Conservation (phyloP, 2,797 vertebrate genomes). For the Acipenser transmontanus region DNA sequence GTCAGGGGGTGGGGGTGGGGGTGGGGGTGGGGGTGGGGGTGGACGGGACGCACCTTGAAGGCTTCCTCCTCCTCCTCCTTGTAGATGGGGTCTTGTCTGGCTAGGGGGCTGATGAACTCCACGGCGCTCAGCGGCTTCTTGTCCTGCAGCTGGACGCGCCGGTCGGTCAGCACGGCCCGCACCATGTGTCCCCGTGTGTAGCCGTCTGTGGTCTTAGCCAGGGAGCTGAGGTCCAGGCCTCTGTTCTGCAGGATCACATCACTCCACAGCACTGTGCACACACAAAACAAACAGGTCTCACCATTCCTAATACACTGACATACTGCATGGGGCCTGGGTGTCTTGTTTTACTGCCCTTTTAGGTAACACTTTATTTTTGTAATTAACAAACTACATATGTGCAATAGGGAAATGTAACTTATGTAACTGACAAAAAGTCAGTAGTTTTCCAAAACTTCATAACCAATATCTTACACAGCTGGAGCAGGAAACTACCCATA, state of each 20-base stretch:
- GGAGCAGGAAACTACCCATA: too few relatives aligned
- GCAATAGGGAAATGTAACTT: too few relatives aligned
- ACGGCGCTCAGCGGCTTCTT: conserved; percentile 48
- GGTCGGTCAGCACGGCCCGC: conserved; percentile 47
- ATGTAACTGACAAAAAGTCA: too few relatives aligned
- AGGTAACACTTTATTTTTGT: too few relatives aligned
- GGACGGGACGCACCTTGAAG: conserved; percentile 58
- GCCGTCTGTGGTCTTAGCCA: conserved; percentile 70
- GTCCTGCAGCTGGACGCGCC: conserved; percentile 48
- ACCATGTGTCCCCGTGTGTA: conserved; percentile 66
- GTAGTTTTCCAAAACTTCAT: too few relatives aligned
- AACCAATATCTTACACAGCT: too few relatives aligned
- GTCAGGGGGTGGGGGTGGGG: too few relatives aligned
- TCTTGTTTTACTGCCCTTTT: too few relatives aligned
- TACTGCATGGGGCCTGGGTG: too few relatives aligned
- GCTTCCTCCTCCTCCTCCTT: conserved; percentile 70
- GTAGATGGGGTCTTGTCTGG: conserved; percentile 60
- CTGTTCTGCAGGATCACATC: conserved; percentile 45
- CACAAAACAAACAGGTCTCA: not conserved
- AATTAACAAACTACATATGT: too few relatives aligned
- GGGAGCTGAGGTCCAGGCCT: conserved; percentile 56
- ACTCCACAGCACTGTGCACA: conserved; percentile 63
- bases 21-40: too few relatives aligned
- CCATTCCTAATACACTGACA: too few relatives aligned
- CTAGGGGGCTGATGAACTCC: conserved; percentile 60